Percentiles rank a stretch among this genome's conserved stretches.
phyloP scores from a whole-genome alignment of 2,888 invertebrate genomes.

The Lithophane leautieri region DNA sequence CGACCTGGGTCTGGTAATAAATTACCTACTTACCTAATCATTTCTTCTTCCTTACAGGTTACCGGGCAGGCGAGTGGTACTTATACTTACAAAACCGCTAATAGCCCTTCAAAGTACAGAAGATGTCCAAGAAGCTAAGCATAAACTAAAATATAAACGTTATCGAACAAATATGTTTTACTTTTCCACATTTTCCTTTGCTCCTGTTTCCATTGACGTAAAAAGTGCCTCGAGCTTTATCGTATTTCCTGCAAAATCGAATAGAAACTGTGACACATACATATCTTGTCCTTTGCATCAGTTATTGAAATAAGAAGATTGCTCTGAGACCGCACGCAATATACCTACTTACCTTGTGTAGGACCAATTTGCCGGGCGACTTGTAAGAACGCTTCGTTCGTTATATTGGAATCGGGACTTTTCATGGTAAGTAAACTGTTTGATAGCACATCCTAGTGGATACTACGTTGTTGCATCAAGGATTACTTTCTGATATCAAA shows the following conservation, averaged over 20 bases:
- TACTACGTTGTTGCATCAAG: no score
- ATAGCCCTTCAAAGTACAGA: background rate
- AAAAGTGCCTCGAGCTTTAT: background rate
- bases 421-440: background rate
- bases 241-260: background rate
- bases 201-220: no score
- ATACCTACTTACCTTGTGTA: background rate
- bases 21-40: background rate
- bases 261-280: background rate
- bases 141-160: conserved; percentile 6
- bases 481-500: background rate
- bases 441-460: background rate
- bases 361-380: background rate
- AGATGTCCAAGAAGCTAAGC: background rate
- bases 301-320: background rate
- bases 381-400: no score
- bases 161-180: conserved; percentile 23
- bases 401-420: no score
- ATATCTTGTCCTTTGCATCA: background rate
- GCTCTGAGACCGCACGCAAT: background rate
- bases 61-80: conserved; percentile 28
- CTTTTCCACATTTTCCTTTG: background rate
- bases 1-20: no score
- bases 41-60: conserved; percentile 30
- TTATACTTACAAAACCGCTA: conserved; percentile 39